A percentile compares a stretch with the other conserved stretches of the same genome.
These are phyloP conservation scores for Cyphomyrus discorhynchus DNA, from an alignment of 2,113 vertebrate species.

Conservation along the genomic window DNA sequence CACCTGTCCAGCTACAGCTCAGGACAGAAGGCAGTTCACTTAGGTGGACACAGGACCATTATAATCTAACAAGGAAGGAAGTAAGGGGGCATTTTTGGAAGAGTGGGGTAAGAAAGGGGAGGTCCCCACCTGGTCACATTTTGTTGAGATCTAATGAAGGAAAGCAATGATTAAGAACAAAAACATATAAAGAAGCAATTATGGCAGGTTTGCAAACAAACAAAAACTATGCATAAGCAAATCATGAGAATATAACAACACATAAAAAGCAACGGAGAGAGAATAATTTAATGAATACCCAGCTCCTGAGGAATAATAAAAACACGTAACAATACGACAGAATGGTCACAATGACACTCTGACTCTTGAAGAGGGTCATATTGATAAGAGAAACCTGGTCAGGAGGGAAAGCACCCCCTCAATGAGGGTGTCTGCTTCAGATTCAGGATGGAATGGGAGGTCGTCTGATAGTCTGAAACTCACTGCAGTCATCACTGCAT, in stretches of 20 bases:
- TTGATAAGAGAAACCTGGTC: not conserved
- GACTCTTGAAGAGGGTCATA: not conserved
- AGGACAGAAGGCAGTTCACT: not conserved
- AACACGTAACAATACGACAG: not conserved
- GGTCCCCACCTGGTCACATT: conserved; percentile 23
- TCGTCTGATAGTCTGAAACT: not conserved
- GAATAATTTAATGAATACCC: not conserved
- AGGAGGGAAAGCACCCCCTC: not conserved
- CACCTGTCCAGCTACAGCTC: not conserved
- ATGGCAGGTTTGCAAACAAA: conserved; percentile 11
- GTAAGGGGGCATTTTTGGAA: not conserved
- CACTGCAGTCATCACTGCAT: not conserved
- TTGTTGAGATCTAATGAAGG: conserved; percentile 25
- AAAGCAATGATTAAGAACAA: conserved; percentile 16
- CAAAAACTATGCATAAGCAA: not conserved
- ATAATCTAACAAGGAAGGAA: not conserved
- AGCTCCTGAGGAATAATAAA: not conserved
- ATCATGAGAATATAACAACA: conserved; percentile 17
- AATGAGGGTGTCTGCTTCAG: not conserved
- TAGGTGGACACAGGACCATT: not conserved
- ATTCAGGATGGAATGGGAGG: not conserved
- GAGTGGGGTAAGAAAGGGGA: not conserved
- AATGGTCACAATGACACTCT: not conserved
- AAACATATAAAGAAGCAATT: conserved; percentile 26
- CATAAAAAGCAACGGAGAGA: not conserved